Percentiles rank a stretch among this genome's conserved stretches.
phyloP scores from a whole-genome alignment of 2,888 invertebrate genomes.

The Zelleria hepariella region DNA sequence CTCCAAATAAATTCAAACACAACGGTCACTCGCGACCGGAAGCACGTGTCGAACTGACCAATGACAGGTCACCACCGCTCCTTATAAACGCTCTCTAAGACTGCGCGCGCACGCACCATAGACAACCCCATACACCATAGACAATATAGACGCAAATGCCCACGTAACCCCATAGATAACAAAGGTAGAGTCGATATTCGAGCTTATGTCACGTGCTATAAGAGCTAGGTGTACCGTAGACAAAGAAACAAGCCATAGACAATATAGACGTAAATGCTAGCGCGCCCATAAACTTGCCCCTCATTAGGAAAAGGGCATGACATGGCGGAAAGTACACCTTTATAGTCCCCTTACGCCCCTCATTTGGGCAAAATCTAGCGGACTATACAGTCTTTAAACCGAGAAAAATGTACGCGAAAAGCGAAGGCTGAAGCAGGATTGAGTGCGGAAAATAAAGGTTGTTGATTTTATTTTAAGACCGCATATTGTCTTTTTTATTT shows the following conservation, averaged over 20 bases:
- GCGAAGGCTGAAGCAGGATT: background rate
- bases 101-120: slow-evolving; percentile 54
- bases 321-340: slow-evolving; percentile 51
- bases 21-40: slow-evolving; percentile 20
- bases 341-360: slow-evolving; percentile 53
- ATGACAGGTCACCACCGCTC: slow-evolving; percentile 28
- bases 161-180: background rate
- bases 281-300: slow-evolving; percentile 56
- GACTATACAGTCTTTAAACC: background rate
- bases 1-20: background rate
- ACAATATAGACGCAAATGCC: slow-evolving; percentile 54
- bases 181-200: background rate
- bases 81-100: slow-evolving; percentile 51
- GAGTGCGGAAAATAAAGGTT: too few relatives aligned
- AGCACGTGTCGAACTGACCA: slow-evolving; percentile 43
- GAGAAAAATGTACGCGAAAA: background rate
- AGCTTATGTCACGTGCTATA: background rate
- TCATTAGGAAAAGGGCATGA: slow-evolving; percentile 66
- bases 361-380: slow-evolving; percentile 34
- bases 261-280: slow-evolving; percentile 60
- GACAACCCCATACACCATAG: slow-evolving; percentile 12
- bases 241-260: slow-evolving; percentile 19
- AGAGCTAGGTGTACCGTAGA: background rate
- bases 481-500: slow-evolving; percentile 48
- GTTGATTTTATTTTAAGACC: slow-evolving; percentile 64